phyloP scores from a whole-genome alignment of 2,797 vertebrate species.

The Lithobates pipiens region DNA sequence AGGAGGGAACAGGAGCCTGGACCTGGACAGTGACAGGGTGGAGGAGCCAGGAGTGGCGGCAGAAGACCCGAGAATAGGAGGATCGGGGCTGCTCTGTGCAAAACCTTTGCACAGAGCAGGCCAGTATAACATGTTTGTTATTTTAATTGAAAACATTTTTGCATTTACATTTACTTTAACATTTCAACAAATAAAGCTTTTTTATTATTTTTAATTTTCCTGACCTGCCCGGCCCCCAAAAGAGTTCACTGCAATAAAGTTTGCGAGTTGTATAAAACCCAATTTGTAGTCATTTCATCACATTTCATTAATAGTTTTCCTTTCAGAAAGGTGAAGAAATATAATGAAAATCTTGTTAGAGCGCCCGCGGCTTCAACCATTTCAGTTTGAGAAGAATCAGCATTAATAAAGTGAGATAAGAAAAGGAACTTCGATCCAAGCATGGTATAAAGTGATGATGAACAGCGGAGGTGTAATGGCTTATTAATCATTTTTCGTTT shows the following conservation, averaged over 20 bases:
- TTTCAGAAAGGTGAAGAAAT: not conserved
- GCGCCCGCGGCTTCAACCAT: not conserved
- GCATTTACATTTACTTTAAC: too few relatives aligned
- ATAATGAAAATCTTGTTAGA: not conserved
- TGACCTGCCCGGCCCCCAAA: not conserved
- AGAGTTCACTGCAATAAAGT: not conserved
- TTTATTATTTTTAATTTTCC: too few relatives aligned
- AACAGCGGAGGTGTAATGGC: not conserved
- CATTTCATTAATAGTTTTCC: not conserved
- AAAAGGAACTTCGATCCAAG: not conserved
- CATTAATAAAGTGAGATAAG: slow-evolving; percentile 2
- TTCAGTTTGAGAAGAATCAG: not conserved
- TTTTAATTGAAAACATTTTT: too few relatives aligned
- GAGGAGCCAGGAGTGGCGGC: too few relatives aligned
- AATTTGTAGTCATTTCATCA: not conserved
- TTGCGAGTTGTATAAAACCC: not conserved
- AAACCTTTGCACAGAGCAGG: too few relatives aligned
- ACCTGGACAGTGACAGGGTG: too few relatives aligned
- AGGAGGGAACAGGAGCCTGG: too few relatives aligned
- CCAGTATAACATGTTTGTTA: too few relatives aligned
- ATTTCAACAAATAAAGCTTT: too few relatives aligned
- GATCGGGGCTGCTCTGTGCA: too few relatives aligned
- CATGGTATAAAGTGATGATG: not conserved
- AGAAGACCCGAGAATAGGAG: too few relatives aligned
- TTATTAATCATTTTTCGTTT: not conserved